These are phyloP conservation scores for Thunnus maccoyii DNA, from an alignment of 2,113 vertebrate species.

Conservation along the genomic window DNA sequence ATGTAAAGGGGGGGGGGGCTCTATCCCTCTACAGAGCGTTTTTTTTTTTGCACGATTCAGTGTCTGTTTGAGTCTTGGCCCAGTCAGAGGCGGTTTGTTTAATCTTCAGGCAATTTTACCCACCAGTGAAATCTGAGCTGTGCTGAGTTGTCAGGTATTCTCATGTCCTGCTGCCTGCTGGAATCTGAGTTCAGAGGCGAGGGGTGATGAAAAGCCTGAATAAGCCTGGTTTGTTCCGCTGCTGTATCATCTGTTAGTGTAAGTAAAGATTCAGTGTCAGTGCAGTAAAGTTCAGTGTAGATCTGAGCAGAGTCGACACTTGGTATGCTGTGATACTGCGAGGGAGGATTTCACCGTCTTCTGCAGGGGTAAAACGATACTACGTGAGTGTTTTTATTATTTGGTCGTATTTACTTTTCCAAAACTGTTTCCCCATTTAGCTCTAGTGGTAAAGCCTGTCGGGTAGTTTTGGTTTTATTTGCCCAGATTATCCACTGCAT, in stretches of 20 bases:
- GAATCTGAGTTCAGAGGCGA: not conserved
- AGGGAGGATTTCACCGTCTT: not conserved
- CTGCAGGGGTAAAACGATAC: no score
- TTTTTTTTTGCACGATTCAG: conserved; percentile 3
- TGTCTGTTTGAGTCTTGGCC: conserved; percentile 17
- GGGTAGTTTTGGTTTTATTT: no score
- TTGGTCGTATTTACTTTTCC: no score
- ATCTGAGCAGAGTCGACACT: conserved; percentile 26
- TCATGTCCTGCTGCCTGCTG: not conserved
- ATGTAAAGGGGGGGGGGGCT: not conserved
- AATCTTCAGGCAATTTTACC: conserved; percentile 39
- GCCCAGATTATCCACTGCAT: no score
- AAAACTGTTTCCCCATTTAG: no score
- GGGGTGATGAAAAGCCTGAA: conserved; percentile 34
- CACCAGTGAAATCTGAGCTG: conserved; percentile 34
- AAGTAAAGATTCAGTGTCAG: conserved; percentile 13
- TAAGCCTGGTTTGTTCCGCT: not conserved
- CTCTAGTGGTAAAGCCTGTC: no score
- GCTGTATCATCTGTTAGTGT: conserved; percentile 18
- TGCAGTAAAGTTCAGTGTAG: not conserved
- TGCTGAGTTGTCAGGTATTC: conserved; percentile 42
- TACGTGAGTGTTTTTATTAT: no score
- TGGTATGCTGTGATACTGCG: not conserved
- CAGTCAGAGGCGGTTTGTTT: conserved; percentile 10
- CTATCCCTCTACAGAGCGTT: not conserved